phyloP scores from a whole-genome alignment of 1,140 invertebrate species.

The Akabosia matsudoensis region DNA sequence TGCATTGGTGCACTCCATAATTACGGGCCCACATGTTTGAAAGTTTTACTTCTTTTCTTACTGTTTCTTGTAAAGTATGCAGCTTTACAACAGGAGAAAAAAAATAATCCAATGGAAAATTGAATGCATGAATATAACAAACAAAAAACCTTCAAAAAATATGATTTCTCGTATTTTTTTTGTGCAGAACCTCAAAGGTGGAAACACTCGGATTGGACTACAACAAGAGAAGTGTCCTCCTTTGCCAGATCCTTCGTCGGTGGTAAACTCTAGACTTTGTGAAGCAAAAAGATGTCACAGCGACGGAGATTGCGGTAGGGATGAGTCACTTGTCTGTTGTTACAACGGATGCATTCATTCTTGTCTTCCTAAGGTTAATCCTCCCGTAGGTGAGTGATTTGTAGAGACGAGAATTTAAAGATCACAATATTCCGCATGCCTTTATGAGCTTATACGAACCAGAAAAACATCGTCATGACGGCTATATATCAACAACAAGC shows the following conservation, averaged over 20 bases:
- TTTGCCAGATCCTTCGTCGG: conserved; percentile 10
- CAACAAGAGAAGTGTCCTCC: conserved; percentile 27
- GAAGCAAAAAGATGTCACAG: conserved; percentile 7
- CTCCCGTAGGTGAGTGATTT: conserved; percentile 29
- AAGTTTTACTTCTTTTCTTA: too few relatives aligned
- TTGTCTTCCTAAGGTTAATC: conserved; percentile 32
- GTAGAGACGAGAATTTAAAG: neutral
- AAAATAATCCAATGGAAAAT: neutral
- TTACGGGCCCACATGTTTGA: too few relatives aligned
- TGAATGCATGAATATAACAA: neutral
- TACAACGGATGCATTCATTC: conserved; percentile 41
- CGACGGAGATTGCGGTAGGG: conserved; percentile 34
- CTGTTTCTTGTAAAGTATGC: neutral
- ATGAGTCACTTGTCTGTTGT: conserved; percentile 30
- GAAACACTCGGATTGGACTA: conserved; percentile 1
- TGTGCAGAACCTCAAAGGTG: neutral
- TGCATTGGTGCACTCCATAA: too few relatives aligned
- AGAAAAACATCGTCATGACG: neutral
- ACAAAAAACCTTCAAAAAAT: neutral
- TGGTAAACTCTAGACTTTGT: conserved; percentile 3
- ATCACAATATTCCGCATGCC: neutral
- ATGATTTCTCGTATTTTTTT: neutral
- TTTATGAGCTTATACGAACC: too few relatives aligned
- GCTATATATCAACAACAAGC: neutral
- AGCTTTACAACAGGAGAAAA: too few relatives aligned